Percentiles rank a stretch among this genome's conserved stretches.
phyloP scores from a whole-genome alignment of 2,113 vertebrate genomes.

The Theristicus caerulescens region DNA sequence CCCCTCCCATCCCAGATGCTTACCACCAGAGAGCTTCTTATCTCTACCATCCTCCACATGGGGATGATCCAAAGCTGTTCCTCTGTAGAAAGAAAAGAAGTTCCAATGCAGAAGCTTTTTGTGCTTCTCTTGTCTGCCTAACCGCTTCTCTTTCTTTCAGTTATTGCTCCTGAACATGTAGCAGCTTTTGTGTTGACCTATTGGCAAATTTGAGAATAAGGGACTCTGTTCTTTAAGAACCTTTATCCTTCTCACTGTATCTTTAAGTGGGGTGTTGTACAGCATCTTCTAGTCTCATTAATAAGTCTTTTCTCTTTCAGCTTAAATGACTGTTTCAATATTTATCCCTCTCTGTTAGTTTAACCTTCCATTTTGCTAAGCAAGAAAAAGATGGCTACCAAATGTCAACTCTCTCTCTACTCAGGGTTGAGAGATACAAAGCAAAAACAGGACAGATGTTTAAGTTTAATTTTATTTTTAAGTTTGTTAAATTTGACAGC shows the following conservation, averaged over 20 bases:
- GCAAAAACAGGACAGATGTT: background rate
- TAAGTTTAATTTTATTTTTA: background rate
- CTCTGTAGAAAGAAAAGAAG: background rate
- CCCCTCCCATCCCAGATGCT: conserved; percentile 44
- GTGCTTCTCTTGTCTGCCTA: background rate
- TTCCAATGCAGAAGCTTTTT: background rate
- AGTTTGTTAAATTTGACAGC: background rate
- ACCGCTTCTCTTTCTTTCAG: background rate
- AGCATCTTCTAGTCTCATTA: background rate
- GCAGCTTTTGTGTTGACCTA: background rate
- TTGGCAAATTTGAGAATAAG: background rate
- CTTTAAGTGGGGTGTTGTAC: background rate
- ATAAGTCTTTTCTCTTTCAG: background rate
- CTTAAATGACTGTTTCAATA: background rate
- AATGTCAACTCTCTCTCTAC: background rate
- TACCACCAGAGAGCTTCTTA: conserved; percentile 29
- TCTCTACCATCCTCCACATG: conserved; percentile 18
- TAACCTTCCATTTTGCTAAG: background rate
- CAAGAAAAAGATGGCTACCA: background rate
- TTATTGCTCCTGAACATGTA: background rate
- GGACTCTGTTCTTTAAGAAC: background rate
- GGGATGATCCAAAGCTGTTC: background rate
- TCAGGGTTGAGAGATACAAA: background rate
- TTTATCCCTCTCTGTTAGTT: background rate
- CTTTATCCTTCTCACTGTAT: accelerated